Conservation (phyloP, 2,797 vertebrate species). For the Distichodus sexfasciatus region DNA sequence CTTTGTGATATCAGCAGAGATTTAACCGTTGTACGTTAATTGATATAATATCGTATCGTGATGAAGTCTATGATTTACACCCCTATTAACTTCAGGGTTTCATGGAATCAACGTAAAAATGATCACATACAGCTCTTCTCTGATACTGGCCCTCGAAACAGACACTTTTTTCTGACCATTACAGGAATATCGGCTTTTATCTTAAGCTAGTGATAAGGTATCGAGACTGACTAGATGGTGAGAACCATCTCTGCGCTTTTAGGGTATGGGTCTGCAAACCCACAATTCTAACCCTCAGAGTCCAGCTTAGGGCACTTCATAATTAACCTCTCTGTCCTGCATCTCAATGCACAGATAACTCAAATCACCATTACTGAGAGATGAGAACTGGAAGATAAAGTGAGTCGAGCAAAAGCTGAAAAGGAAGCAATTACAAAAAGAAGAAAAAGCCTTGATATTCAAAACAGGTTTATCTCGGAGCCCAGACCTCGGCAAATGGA, state of each 20-base stretch:
- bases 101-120: too few relatives aligned
- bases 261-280: neutral
- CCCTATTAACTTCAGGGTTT: too few relatives aligned
- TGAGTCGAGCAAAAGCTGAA: neutral
- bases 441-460: conserved; percentile 2
- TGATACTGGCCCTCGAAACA: too few relatives aligned
- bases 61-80: too few relatives aligned
- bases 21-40: too few relatives aligned
- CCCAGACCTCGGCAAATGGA: neutral
- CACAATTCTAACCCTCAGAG: neutral
- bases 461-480: conserved; percentile 18
- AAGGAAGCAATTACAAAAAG: conserved; percentile 32
- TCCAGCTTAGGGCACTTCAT: conserved; percentile 6
- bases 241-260: neutral
- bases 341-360: conserved; percentile 26
- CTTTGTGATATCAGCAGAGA: too few relatives aligned
- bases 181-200: too few relatives aligned
- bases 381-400: conserved; percentile 23
- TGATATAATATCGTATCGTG: too few relatives aligned
- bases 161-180: neutral
- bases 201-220: neutral
- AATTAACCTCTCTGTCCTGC: conserved; percentile 31
- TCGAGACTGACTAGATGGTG: neutral
- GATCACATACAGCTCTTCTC: too few relatives aligned
- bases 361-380: conserved; percentile 22